Conservation (phyloP, 2,888 invertebrate species). For the Zootermopsis nevadensis region DNA sequence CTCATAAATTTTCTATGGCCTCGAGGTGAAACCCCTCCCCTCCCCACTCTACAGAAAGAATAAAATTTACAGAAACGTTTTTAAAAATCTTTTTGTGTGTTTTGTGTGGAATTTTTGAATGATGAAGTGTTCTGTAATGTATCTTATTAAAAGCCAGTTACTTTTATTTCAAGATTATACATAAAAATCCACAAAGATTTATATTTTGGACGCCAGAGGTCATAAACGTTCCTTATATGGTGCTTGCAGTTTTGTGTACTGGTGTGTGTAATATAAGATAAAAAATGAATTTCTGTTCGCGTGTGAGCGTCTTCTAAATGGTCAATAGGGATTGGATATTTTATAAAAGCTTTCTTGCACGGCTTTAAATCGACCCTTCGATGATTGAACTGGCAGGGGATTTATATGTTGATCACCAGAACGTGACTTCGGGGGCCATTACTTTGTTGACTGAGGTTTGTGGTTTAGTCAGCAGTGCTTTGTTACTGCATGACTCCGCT, state of each 20-base stretch:
- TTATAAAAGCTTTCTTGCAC: not conserved
- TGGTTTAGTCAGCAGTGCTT: not conserved
- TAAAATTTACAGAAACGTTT: not conserved
- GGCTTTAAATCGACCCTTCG: not conserved
- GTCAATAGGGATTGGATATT: too few relatives aligned
- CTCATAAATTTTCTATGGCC: constrained; percentile 36
- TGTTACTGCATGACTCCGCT: too few relatives aligned
- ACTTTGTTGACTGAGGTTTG: not conserved
- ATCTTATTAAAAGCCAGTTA: not conserved
- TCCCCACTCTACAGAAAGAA: not conserved
- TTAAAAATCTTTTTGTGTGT: not conserved
- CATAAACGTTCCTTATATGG: not conserved
- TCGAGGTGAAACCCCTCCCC: not conserved
- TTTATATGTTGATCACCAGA: not conserved
- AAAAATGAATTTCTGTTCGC: not conserved
- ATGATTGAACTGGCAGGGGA: not conserved
- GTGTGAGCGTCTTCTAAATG: not conserved
- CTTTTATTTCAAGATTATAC: not conserved
- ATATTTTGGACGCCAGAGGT: not conserved
- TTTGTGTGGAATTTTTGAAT: not conserved
- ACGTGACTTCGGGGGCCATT: not conserved
- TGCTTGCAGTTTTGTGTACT: not conserved
- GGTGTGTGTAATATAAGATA: not conserved
- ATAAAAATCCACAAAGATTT: not conserved
- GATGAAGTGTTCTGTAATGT: constrained; percentile 18